These are phyloP conservation scores for Aythya baeri DNA, from an alignment of 2,113 vertebrate species.

Conservation along the genomic window DNA sequence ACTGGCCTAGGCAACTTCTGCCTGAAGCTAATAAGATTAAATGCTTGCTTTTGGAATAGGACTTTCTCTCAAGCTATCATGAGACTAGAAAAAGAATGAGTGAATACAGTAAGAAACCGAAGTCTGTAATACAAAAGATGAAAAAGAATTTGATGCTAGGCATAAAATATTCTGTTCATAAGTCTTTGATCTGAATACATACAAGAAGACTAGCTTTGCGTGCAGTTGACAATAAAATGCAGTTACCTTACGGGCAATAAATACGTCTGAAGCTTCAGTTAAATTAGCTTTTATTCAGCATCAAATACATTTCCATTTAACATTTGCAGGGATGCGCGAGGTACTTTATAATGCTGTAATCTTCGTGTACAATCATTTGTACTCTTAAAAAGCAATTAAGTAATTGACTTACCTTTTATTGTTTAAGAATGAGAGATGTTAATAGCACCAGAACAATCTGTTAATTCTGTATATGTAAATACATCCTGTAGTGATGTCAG, in stretches of 20 bases:
- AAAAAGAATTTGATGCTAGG: not conserved
- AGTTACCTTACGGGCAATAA: slow-evolving; percentile 33
- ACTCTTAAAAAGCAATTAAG: not conserved
- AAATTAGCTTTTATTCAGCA: slow-evolving; percentile 54
- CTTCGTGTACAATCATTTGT: not conserved
- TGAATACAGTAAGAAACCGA: not conserved
- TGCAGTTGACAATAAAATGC: not conserved
- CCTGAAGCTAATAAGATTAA: not conserved
- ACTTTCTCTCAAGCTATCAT: not conserved
- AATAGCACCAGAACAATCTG: not conserved
- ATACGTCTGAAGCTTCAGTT: slow-evolving; percentile 55
- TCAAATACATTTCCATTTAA: slow-evolving; percentile 34
- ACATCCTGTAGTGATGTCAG: slow-evolving; percentile 34
- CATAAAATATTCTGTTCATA: slow-evolving; percentile 3
- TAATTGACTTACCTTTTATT: not conserved
- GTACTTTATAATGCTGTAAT: not conserved
- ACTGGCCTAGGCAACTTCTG: not conserved
- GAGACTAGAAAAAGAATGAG: not conserved
- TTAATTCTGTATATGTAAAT: not conserved
- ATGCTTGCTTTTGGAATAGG: not conserved
- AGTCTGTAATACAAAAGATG: not conserved
- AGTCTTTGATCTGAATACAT: not conserved
- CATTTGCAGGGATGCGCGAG: not conserved
- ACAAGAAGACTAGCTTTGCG: not conserved
- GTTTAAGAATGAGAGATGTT: not conserved